Base-by-base conservation (phyloP, 92 coral and sea anemone genomes). In the Porites cylindrica region DNA sequence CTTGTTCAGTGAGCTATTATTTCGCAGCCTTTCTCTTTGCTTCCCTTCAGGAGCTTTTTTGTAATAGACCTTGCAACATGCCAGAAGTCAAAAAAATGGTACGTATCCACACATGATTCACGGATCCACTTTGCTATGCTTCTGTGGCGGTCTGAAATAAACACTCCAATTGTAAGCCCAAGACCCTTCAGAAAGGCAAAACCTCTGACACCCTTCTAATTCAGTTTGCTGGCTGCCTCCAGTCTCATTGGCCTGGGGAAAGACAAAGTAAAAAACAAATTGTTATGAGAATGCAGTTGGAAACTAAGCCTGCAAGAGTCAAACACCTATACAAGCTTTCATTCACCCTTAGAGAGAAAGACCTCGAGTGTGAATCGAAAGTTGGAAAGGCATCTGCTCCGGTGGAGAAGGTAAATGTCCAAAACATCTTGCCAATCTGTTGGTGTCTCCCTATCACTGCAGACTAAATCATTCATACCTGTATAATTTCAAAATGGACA, bases 41-140 rank as follows among this genome's bases (percentile, higher is more conserved):
- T 29, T 19, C 63, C 58, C 67, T 86, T 73, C 2, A 89, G 84
- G 54, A 92, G 20, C 79, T 78, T 68, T 54, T 92, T 92, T 8
- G 83, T 69, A 32, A 86, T 85, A 2, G 91, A 75, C 13, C 10
- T 10, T 1, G 14, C 10, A 5, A 54, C 60, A 54, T 54, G 60
- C 60, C 60, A 8, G 10, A 54, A 0, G 10, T 54, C 60, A 54
- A 54, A 54, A 7, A 5, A 54, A 13, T 54, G 93, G 3, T 21
- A 24, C 0, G 91, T 78, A 9, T 52, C 47, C 13, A 72, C 69
- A 43, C 73, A 58, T 14, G 47, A 10, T 38, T 68, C 83, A 38
- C 93, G 69, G 8, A 92, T n/a, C 93, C 95, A 92, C 74, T 89
- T 85, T 2, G 91, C 93, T 58, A 92, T 78, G 1, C 89, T 82